A percentile compares a stretch with the other conserved stretches of the same genome.
Conservation (phyloP, 2,797 vertebrate genomes). For the Gambelia wislizenii region DNA sequence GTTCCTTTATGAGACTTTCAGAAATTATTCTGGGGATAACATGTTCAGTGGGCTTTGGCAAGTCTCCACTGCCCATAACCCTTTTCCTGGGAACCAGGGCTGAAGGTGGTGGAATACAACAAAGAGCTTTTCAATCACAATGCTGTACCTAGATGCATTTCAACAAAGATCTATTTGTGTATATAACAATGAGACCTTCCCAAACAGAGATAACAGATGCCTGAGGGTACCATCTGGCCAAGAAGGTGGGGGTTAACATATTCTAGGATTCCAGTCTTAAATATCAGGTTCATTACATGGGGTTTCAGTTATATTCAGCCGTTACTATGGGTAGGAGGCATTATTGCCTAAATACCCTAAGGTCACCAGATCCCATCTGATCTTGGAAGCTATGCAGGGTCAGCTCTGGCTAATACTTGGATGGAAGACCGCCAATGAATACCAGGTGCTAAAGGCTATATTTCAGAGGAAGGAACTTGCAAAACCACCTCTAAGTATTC, state of each 20-base stretch:
- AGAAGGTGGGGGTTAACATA: neutral
- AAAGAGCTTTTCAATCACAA: neutral
- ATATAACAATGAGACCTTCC: neutral
- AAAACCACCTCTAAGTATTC: too few relatives aligned
- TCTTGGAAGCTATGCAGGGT: too few relatives aligned
- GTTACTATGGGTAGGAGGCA: neutral
- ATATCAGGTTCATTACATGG: neutral
- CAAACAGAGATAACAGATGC: too few relatives aligned
- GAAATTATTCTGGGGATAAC: neutral
- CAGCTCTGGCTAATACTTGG: too few relatives aligned
- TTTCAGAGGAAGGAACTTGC: too few relatives aligned
- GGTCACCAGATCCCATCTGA: too few relatives aligned
- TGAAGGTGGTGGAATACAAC: neutral
- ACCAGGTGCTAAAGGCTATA: too few relatives aligned
- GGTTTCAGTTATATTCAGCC: neutral
- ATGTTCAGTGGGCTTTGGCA: neutral
- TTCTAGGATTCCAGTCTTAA: neutral
- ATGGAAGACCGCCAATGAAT: too few relatives aligned
- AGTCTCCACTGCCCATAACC: neutral
- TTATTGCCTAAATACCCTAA: too few relatives aligned
- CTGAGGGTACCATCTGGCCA: neutral
- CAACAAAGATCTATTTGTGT: neutral
- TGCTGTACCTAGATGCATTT: neutral
- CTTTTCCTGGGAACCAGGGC: neutral
- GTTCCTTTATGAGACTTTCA: neutral